Evolutionary conservation across 2,888 invertebrate genomes (phyloP), one percentile per base, ranked within the genome.

Genomic region (Campoletis raptor): DNA sequence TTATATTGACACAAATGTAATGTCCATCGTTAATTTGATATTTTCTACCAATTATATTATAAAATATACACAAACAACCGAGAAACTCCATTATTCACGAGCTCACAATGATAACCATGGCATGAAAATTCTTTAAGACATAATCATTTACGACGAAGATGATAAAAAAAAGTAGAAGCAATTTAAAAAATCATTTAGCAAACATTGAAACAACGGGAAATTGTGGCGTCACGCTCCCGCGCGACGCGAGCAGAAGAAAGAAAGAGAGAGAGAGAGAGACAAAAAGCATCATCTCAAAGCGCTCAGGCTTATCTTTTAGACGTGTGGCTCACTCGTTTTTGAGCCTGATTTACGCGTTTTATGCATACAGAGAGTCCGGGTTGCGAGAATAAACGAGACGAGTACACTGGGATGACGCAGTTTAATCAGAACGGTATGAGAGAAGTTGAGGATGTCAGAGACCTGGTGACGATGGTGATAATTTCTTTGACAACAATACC

Each of bases 261-360:
- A 74, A 81, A 87, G 86, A 87, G 76, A 73, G 42, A 72, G 73
- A 81, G 61, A 37, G 69, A 70, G 45, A 70, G 36, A 61, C 61
- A 61, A 66, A 37, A 42, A 45, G 48, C 66, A 54, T 86, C 81
- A 79, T 80, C 76, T 81, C 74, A 24, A 85, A 74, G 70, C 66
- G 73, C 78, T 36, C 85, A 84, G 90, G 92, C 92, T 94, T 94
- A 94, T 94, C 93, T 93, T 77, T 70, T 87, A 89, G 89, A 90
- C 89, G 88, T 89, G 76, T 73, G 79, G 81, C 82, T 82, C 79
- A 73, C 88, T 89, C 90, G 85, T 86, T 70, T 90, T 91, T 91
- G 90, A 91, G 92, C 90, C 92, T 94, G 92, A 94, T 94, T 93
- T 94, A 93, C 93, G 92, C 92, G 90, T 90, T 92, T 91, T 77